These are phyloP conservation scores for Willowsia nigromaculata DNA, from an alignment of 2,888 invertebrate genomes.

Conservation along the genomic window DNA sequence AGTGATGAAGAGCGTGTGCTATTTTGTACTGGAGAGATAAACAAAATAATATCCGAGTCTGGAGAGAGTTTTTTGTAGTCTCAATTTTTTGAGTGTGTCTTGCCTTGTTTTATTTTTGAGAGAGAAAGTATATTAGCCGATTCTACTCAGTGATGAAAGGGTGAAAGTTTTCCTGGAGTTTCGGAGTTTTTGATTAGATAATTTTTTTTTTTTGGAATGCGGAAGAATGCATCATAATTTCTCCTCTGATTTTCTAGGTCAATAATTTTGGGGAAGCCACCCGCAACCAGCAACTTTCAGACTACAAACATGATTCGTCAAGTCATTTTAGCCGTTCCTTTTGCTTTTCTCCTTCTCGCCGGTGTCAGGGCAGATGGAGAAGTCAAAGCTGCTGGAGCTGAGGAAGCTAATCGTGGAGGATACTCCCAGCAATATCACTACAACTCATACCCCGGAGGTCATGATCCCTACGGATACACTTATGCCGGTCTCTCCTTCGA, in stretches of 20 bases:
- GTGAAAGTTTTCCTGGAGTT: conserved; percentile 41
- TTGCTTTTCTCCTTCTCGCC: conserved; percentile 78
- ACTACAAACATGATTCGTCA: conserved; percentile 77
- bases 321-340: conserved; percentile 78
- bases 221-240: neutral
- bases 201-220: too few species aligned
- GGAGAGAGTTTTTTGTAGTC: neutral
- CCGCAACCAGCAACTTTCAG: conserved; percentile 64
- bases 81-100: neutral
- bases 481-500: conserved; percentile 79
- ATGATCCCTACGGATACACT: conserved; percentile 79
- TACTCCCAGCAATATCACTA: conserved; percentile 79
- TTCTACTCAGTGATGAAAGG: conserved; percentile 9
- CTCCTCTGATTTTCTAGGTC: conserved; percentile 54
- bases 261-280: conserved; percentile 61
- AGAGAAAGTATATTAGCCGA: neutral
- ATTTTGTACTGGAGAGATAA: neutral
- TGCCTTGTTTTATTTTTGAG: neutral
- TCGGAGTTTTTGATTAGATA: neutral
- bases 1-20: neutral
- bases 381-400: conserved; percentile 75
- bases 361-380: conserved; percentile 78
- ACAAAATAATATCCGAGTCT: neutral
- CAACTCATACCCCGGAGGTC: conserved; percentile 78
- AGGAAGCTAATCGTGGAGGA: conserved; percentile 77